Conservation (phyloP, 2,797 vertebrate genomes). For the Danio choprae region DNA sequence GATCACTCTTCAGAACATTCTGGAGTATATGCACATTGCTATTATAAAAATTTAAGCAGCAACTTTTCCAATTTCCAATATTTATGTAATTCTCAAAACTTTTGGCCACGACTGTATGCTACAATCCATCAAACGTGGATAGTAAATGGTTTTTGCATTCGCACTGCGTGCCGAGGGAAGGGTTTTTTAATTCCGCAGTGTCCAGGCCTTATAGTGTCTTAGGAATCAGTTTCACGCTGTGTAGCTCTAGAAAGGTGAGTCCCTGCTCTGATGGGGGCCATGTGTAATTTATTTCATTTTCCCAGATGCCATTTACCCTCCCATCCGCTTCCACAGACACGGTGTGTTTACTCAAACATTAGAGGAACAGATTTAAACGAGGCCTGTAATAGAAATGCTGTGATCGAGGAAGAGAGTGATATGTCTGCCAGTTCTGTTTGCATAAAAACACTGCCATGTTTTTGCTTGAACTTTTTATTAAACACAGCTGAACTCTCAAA, state of each 20-base stretch:
- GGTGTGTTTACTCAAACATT: slow-evolving; percentile 67
- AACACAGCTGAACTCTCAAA: slow-evolving; percentile 72
- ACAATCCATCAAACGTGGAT: slow-evolving; percentile 64
- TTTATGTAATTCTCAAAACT: no score
- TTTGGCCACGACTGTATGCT: no score
- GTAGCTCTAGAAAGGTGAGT: slow-evolving; percentile 71
- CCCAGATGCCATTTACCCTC: slow-evolving; percentile 69
- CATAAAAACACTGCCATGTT: background rate
- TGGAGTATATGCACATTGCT: no score
- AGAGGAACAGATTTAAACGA: slow-evolving; percentile 32
- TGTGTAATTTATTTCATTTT: slow-evolving; percentile 74
- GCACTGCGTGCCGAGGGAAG: slow-evolving; percentile 65
- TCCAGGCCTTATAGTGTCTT: slow-evolving; percentile 66
- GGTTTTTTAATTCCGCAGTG: slow-evolving; percentile 70
- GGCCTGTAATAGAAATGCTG: background rate
- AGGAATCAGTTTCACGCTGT: slow-evolving; percentile 66
- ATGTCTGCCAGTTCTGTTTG: background rate
- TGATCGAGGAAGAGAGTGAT: background rate
- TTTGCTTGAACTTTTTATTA: slow-evolving; percentile 71
- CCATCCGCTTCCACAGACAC: slow-evolving; percentile 59
- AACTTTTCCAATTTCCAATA: no score
- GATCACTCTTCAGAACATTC: no score
- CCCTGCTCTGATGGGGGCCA: slow-evolving; percentile 55
- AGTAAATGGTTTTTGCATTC: slow-evolving; percentile 61
- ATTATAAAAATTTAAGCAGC: no score